phyloP scores from a whole-genome alignment of 2,888 invertebrate species.

The Nephrotoma guestfalica region DNA sequence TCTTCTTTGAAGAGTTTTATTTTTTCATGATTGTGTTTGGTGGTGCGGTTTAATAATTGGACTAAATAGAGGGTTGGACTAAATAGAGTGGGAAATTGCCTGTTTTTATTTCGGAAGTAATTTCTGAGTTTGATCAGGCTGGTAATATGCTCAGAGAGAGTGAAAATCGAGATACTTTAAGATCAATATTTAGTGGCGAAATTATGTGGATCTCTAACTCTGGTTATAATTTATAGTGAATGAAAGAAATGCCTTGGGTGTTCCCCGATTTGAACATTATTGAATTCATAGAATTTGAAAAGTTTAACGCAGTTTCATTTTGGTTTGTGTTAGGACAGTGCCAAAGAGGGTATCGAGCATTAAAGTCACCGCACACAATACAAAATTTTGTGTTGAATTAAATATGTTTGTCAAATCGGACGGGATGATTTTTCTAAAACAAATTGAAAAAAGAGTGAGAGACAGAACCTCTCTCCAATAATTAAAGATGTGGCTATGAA shows the following conservation, averaged over 20 bases:
- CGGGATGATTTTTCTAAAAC: not conserved
- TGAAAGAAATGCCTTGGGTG: not conserved
- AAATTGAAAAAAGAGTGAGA: no score
- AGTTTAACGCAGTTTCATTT: not conserved
- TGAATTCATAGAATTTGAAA: not conserved
- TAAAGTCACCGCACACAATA: not conserved
- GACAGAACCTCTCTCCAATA: not conserved
- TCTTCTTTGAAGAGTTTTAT: not conserved
- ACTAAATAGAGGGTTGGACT: no score
- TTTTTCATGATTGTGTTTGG: not conserved
- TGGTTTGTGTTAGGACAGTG: not conserved
- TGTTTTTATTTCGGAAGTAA: no score
- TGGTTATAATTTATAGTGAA: not conserved
- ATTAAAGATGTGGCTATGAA: not conserved
- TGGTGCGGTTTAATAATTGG: not conserved
- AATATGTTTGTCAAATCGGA: no score
- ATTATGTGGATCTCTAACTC: not conserved
- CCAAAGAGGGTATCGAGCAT: not conserved
- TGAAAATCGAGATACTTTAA: not conserved
- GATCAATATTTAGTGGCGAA: not conserved
- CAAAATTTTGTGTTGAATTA: not conserved
- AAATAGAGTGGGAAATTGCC: no score
- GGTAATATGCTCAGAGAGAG: no score
- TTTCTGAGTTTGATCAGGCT: no score
- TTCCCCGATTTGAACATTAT: not conserved